Percentiles rank a stretch among this genome's conserved stretches.
Conservation (phyloP, 2,113 vertebrate species). For the Diadophis punctatus region DNA sequence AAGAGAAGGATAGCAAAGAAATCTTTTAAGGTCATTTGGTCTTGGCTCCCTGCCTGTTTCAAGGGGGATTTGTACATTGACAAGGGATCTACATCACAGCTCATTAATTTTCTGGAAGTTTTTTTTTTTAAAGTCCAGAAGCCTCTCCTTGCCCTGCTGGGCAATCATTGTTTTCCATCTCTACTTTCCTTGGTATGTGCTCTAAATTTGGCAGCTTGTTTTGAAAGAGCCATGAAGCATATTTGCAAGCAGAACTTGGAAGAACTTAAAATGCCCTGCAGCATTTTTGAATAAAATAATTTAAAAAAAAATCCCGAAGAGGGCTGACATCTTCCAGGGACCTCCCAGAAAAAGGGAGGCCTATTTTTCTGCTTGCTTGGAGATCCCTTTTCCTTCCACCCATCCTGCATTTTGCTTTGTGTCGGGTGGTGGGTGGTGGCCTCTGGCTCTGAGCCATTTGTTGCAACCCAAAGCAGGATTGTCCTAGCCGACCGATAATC, state of each 20-base stretch:
- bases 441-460: no score
- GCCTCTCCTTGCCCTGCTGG: background rate
- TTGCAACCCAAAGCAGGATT: background rate
- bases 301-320: background rate
- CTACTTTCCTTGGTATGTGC: background rate
- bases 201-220: constrained; percentile 3
- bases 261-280: background rate
- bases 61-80: background rate
- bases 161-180: constrained; percentile 4
- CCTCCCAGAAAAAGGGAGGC: no score
- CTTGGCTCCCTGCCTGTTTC: background rate
- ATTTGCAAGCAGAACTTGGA: background rate
- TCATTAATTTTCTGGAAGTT: background rate
- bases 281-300: background rate
- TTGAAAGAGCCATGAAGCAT: background rate
- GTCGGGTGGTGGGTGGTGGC: no score
- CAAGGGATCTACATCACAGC: background rate
- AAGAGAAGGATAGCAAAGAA: background rate
- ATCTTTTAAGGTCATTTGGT: background rate
- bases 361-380: background rate
- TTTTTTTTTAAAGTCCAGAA: background rate
- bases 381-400: background rate
- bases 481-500: background rate
- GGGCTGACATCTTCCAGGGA: background rate
- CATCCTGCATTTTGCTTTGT: background rate